Evolutionary conservation across 1,140 invertebrate genomes (phyloP), one percentile per base, ranked within the genome.

Genomic region (Macrobrachium nipponense): DNA sequence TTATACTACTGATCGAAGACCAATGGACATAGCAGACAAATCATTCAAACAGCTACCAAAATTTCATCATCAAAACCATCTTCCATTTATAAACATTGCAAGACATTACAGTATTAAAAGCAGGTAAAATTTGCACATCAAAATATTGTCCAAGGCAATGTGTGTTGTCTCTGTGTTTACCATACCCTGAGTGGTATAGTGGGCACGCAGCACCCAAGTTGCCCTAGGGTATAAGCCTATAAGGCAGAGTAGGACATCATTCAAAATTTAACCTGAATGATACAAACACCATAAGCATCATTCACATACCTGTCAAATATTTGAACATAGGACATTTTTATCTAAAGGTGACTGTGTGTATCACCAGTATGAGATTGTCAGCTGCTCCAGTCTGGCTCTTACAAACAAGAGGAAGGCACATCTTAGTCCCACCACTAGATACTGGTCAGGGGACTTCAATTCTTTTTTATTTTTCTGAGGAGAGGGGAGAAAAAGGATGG

Each of bases 121-220:
- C 68, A 70, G 68, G 68, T 59, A 82, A 80, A 70, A 59, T 80
- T 17, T 85, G 58, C 58, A 79, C 58, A 72, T 85, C 61, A 59
- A 76, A 86, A 51, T 58, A 79, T 20, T 66, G 80, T 68, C 77
- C 59, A 86, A 86, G 84, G 84, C 84, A 86, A 61, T 73, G 68
- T 86, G 84, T 86, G 84, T 72, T 80, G 61, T 84, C 61, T 84
- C 77, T 86, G 84, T 86, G 84, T 86, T 86, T 86, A 86, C 70
- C 59, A 80, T 80, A 86, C 77, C 84, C 84, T 86, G 84, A 86
- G 84, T 72, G 84, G 84, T 86, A 72, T 64, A 66, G 77, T 60
- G 82, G 78, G 72, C 73, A 59, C 72, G 84, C 60, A 43, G 62
- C 84, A 86, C 84, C 84, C 84, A 70, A 85, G 20, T 72, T 82